These are phyloP conservation scores for Papilio polytes DNA, from an alignment of 1,140 invertebrate genomes.

Conservation along the genomic window DNA sequence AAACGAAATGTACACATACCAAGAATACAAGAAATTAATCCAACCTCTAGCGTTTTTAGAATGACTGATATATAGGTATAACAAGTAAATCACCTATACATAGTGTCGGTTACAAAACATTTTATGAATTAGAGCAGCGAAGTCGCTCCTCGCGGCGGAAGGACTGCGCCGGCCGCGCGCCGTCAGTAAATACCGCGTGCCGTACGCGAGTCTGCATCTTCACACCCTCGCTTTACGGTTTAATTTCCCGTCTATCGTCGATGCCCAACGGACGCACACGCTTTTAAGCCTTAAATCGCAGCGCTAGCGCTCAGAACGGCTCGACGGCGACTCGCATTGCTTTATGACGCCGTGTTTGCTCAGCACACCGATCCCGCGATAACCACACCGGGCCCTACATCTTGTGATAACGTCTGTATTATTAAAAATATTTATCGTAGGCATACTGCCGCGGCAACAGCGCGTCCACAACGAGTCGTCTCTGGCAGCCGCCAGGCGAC, in stretches of 20 bases:
- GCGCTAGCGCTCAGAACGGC: constrained; percentile 39
- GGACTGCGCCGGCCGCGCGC: constrained; percentile 41
- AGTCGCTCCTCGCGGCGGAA: constrained; percentile 39
- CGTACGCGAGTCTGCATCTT: constrained; percentile 43
- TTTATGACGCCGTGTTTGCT: constrained; percentile 58
- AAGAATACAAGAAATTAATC: too few relatives aligned
- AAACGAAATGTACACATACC: too few relatives aligned
- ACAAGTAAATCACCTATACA: background rate
- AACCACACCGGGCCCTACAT: constrained; percentile 61
- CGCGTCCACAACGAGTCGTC: constrained; percentile 19
- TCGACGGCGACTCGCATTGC: constrained; percentile 44
- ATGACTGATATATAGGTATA: background rate
- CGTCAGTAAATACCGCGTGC: constrained; percentile 44
- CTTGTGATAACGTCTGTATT: constrained; percentile 61
- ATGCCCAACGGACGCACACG: background rate
- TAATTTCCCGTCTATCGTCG: constrained; percentile 30
- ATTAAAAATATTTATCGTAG: constrained; percentile 59
- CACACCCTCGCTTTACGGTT: constrained; percentile 38
- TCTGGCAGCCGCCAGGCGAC: background rate
- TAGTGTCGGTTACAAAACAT: constrained; percentile 31
- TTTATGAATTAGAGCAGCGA: constrained; percentile 29
- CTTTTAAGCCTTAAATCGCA: constrained; percentile 36
- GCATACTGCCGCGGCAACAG: constrained; percentile 33
- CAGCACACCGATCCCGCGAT: constrained; percentile 57
- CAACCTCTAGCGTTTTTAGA: too few relatives aligned